Evolutionary conservation across 1,140 invertebrate species (phyloP).

Genomic region (Calliopsis andreniformis): DNA sequence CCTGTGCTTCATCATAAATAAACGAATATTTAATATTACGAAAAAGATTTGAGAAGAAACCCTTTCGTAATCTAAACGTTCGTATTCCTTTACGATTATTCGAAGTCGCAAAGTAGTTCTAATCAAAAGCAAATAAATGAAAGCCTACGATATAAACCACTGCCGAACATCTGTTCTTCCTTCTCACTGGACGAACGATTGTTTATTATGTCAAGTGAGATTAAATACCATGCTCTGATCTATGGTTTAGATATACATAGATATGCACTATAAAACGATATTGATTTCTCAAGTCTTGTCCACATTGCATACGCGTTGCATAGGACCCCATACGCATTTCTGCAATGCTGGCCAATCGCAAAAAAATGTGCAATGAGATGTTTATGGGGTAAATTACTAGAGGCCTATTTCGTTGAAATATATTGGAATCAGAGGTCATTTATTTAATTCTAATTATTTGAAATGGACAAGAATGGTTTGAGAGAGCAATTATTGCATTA

Average conservation of each 20-base stretch:
- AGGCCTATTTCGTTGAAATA: too few relatives aligned
- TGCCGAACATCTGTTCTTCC: constrained; percentile 8
- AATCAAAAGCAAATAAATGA: background rate
- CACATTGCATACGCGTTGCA: too few relatives aligned
- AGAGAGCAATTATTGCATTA: too few relatives aligned
- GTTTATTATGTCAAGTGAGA: constrained; percentile 57
- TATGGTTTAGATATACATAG: constrained; percentile 49
- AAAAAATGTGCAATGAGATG: too few relatives aligned
- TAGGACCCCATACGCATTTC: too few relatives aligned
- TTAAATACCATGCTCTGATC: constrained; percentile 55
- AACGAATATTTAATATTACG: constrained; percentile 18
- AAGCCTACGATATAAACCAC: background rate
- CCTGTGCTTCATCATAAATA: background rate
- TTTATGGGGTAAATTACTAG: too few relatives aligned
- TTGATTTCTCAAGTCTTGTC: constrained; percentile 51
- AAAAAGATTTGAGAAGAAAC: constrained; percentile 5
- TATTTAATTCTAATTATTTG: too few relatives aligned
- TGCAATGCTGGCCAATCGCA: too few relatives aligned
- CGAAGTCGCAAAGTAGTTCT: background rate
- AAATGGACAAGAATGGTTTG: too few relatives aligned
- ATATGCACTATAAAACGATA: constrained; percentile 44
- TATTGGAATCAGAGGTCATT: too few relatives aligned
- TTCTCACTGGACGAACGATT: constrained; percentile 20
- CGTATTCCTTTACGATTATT: background rate
- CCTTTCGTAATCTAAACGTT: background rate